phyloP scores from a whole-genome alignment of 2,797 vertebrate genomes.

The Synanceia verrucosa region DNA sequence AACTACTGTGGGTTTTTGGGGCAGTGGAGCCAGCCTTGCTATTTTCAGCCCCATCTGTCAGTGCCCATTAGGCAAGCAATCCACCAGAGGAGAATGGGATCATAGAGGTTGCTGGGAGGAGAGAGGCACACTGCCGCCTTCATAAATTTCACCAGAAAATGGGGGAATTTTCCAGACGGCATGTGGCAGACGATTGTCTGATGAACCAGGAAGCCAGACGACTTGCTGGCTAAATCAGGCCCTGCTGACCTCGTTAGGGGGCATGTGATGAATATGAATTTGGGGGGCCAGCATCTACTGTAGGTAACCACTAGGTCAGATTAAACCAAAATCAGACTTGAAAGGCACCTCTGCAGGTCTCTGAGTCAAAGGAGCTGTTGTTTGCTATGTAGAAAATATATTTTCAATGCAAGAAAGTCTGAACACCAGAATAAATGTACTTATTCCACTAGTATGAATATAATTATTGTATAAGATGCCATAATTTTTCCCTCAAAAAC shows the following conservation, averaged over 20 bases:
- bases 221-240: conserved; percentile 77
- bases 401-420: neutral
- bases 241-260: conserved; percentile 80
- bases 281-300: conserved; percentile 63
- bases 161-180: conserved; percentile 82
- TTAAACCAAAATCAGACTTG: conserved; percentile 54
- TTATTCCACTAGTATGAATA: neutral
- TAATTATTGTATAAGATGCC: neutral
- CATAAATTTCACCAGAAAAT: conserved; percentile 80
- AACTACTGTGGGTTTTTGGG: conserved; percentile 70
- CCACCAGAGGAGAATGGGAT: conserved; percentile 84
- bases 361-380: neutral
- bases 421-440: neutral
- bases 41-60: conserved; percentile 84
- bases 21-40: conserved; percentile 71
- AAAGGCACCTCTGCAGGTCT: conserved; percentile 9
- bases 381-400: neutral
- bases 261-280: conserved; percentile 81
- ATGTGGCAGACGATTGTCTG: conserved; percentile 82
- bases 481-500: neutral
- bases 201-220: conserved; percentile 76
- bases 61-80: conserved; percentile 84
- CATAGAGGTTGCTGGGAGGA: conserved; percentile 82
- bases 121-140: conserved; percentile 73
- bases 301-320: conserved; percentile 71